Evolutionary conservation across 2,113 vertebrate species (phyloP), one percentile per base, ranked within the genome.

Genomic region (Hippocampus barbouri): DNA sequence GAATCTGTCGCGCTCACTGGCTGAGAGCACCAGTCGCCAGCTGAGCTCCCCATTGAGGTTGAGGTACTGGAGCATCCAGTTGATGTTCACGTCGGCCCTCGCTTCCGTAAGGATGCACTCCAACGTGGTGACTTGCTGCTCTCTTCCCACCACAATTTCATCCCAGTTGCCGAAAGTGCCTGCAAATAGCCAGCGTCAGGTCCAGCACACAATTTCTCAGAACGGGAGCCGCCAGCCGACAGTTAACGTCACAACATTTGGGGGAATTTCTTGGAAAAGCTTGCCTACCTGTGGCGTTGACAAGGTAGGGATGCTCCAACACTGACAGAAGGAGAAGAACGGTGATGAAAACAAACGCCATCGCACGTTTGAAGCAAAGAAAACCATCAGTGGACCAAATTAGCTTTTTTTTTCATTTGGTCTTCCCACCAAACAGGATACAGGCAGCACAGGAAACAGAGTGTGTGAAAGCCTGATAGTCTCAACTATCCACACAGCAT

Each of bases 21-120:
- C 87, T 8, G 85, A 87, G 15, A 92, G 83, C 60, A 90, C 41
- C 47, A 83, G 78, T 23, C 82, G 89, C 87, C 85, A 90, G 16
- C 68, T 23, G 15, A 74, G 38, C 1, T 15, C 61, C 25, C 25
- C 25, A 25, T 25, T 25, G 25, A 25, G 25, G 8, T 61, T 65
- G 1, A 51, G 34, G 45, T 70, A 41, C 77, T 84, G 85, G 68
- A 79, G 71, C 77, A 40, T 79, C 92, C 92, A 93, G 66, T 81
- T 87, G 34, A 93, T 68, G 47, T 57, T 5, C 51, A 86, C 53
- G 0, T 56, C 18, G 5, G 70, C 71, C 69, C 4, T 73, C 3
- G 49, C 47, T 40, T 70, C 51, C 20, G 11, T 18, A 61, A 85
- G 75, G 34, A 61, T 79, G 63, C 92, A 93, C 72, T 62, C 47